Percentiles rank a stretch among this genome's conserved stretches.
Evolutionary conservation across 2,888 invertebrate genomes (phyloP).

Genomic region (Stegophylla sp.): DNA sequence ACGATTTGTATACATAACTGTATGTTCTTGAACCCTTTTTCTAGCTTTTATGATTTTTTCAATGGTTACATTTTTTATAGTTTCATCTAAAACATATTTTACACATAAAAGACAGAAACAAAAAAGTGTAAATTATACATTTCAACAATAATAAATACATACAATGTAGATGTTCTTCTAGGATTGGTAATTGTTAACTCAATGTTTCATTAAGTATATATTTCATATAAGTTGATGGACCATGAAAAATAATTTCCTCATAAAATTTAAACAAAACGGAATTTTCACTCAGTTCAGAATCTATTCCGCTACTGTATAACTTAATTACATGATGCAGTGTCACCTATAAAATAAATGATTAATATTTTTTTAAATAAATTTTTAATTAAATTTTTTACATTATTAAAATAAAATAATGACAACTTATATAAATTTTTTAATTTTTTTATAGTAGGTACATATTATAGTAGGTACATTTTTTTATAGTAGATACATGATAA

Average conservation of each 20-base stretch:
- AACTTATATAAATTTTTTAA: no score
- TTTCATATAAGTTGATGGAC: constrained; percentile 89
- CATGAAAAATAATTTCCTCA: constrained; percentile 94
- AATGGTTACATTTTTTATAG: constrained; percentile 81
- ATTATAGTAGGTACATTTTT: no score
- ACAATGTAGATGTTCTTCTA: constrained; percentile 51
- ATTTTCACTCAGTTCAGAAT: constrained; percentile 63
- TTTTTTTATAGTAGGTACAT: no score
- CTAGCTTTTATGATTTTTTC: constrained; percentile 80
- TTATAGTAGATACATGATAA: no score
- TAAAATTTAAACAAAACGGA: constrained; percentile 88
- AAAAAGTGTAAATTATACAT: not conserved
- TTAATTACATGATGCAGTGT: constrained; percentile 94
- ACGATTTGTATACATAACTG: constrained; percentile 82
- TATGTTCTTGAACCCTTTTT: constrained; percentile 81
- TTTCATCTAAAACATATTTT: constrained; percentile 79
- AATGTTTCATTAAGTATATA: constrained; percentile 84
- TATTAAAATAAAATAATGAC: no score
- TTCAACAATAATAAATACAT: constrained; percentile 28
- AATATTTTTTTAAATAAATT: no score
- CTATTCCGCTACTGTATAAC: constrained; percentile 80
- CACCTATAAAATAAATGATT: constrained; percentile 71
- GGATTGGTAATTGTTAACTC: constrained; percentile 74
- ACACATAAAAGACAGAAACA: not conserved
- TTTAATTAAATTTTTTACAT: no score